These are phyloP conservation scores for Poecilia latipinna DNA, from an alignment of 2,113 vertebrate species.

Conservation along the genomic window DNA sequence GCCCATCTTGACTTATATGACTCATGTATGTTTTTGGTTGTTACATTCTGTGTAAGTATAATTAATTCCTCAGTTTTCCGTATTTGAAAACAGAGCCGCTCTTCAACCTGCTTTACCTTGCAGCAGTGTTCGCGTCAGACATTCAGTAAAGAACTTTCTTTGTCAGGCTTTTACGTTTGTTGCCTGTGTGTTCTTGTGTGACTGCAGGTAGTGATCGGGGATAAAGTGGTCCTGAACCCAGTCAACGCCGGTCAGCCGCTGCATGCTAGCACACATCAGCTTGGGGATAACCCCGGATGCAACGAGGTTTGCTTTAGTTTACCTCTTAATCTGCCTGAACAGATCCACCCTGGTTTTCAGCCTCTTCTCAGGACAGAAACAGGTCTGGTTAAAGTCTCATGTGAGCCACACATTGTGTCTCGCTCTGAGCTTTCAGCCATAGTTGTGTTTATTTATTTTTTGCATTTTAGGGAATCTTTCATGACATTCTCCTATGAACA, in stretches of 20 bases:
- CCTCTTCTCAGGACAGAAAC: too few relatives aligned
- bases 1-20: too few relatives aligned
- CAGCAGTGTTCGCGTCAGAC: not conserved
- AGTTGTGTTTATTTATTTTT: too few relatives aligned
- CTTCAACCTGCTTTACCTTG: not conserved
- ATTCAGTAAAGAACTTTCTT: not conserved
- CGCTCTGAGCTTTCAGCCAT: too few relatives aligned
- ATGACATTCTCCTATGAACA: too few relatives aligned
- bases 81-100: not conserved
- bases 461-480: too few relatives aligned
- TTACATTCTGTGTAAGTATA: too few relatives aligned
- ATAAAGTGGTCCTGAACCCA: constrained; percentile 97
- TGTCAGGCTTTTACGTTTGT: not conserved
- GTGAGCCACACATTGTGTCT: too few relatives aligned
- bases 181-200: constrained; percentile 6
- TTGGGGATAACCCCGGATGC: constrained; percentile 96
- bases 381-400: too few relatives aligned
- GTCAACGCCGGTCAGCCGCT: constrained; percentile 98
- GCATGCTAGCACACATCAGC: constrained; percentile 95
- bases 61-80: too few relatives aligned
- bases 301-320: constrained; percentile 87
- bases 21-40: too few relatives aligned
- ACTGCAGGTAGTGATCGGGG: constrained; percentile 94
- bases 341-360: too few relatives aligned
- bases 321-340: constrained; percentile 11